A percentile compares a stretch with the other conserved stretches of the same genome.
These are phyloP conservation scores for Carapus acus DNA, from an alignment of 2,797 vertebrate species.

Conservation along the genomic window DNA sequence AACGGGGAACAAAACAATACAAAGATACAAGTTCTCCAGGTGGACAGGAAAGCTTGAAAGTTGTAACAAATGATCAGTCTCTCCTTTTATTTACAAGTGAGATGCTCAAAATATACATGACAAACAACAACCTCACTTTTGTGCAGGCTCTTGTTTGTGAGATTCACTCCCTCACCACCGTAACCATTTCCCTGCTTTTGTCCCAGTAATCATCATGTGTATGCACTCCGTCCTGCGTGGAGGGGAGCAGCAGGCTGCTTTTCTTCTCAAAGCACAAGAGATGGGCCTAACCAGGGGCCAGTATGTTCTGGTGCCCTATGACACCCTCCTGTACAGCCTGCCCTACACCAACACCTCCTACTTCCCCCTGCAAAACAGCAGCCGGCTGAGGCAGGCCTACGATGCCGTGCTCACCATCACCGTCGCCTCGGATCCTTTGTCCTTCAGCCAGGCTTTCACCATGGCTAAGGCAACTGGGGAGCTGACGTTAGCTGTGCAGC, in stretches of 20 bases:
- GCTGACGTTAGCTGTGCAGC: conserved; percentile 62
- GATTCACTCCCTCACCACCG: background rate
- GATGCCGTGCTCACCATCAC: conserved; percentile 89
- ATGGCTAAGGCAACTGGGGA: conserved; percentile 72
- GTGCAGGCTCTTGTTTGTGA: too few relatives aligned
- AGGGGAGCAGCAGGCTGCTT: conserved; percentile 76
- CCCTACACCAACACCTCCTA: conserved; percentile 80
- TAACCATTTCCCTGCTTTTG: conserved; percentile 8
- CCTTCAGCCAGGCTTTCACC: conserved; percentile 79
- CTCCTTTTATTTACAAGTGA: too few relatives aligned
- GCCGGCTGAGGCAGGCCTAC: conserved; percentile 79
- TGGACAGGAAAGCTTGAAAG: too few relatives aligned
- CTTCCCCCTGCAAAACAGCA: conserved; percentile 71
- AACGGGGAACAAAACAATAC: too few relatives aligned
- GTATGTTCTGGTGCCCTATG: conserved; percentile 86
- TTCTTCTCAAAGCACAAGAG: conserved; percentile 81
- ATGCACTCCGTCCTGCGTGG: conserved; percentile 87
- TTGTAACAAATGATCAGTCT: too few relatives aligned
- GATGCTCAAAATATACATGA: too few relatives aligned
- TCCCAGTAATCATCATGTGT: conserved; percentile 89
- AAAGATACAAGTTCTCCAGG: too few relatives aligned
- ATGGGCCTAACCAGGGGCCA: conserved; percentile 85
- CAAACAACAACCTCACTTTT: too few relatives aligned
- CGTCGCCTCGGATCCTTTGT: conserved; percentile 78
- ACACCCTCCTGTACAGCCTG: conserved; percentile 86